A percentile compares a stretch with the other conserved stretches of the same genome.
Conservation (phyloP, 2,888 invertebrate species). For the Oconnorella tubifera region DNA sequence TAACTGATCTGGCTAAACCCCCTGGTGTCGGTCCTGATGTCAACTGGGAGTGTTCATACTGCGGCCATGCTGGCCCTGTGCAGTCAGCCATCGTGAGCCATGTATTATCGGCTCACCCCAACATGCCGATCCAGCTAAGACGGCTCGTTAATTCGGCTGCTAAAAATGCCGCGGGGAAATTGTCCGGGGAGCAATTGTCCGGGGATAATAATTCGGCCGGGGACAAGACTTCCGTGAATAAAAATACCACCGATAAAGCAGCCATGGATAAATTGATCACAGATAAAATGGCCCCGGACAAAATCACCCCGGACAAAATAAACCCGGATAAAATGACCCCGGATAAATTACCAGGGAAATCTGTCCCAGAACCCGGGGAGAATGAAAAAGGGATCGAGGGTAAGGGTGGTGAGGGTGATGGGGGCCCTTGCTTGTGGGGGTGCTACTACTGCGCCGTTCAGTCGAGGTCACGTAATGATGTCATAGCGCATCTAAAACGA, state of each 20-base stretch:
- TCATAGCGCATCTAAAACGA: slow-evolving; percentile 23
- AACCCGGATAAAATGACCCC: neutral
- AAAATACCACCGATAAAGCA: neutral
- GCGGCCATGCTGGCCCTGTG: slow-evolving; percentile 7
- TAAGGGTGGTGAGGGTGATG: too few species aligned
- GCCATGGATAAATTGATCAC: neutral
- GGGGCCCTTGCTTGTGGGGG: too few species aligned
- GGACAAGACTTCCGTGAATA: neutral
- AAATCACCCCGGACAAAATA: neutral
- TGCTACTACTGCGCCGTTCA: slow-evolving; percentile 27
- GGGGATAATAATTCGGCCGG: too few species aligned
- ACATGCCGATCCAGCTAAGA: slow-evolving; percentile 21
- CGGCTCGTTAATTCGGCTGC: neutral
- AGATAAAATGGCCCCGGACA: neutral
- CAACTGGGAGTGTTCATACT: slow-evolving; percentile 26
- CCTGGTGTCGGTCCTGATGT: neutral
- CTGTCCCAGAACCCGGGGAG: too few species aligned
- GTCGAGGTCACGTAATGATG: slow-evolving; percentile 15
- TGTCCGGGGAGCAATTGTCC: too few species aligned
- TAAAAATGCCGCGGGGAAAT: neutral
- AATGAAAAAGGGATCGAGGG: too few species aligned
- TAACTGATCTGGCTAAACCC: slow-evolving; percentile 4
- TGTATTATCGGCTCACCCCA: slow-evolving; percentile 19
- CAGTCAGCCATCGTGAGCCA: slow-evolving; percentile 22
- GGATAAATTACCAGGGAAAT: neutral